Evolutionary conservation across 2,888 invertebrate genomes (phyloP).

Genomic region (Protonemura montana): DNA sequence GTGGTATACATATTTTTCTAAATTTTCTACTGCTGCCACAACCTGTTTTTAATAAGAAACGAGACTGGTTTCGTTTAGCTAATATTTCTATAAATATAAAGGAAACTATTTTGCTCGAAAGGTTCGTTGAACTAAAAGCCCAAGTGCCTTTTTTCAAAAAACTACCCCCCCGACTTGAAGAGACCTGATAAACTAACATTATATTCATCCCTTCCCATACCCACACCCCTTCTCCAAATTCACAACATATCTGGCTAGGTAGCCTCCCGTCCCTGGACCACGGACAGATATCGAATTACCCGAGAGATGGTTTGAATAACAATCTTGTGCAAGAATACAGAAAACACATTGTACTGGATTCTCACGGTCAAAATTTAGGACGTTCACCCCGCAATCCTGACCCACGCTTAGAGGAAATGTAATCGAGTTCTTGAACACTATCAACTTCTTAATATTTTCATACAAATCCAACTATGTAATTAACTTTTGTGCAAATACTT

Average conservation of each 20-base stretch:
- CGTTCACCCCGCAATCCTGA: slow-evolving; percentile 19
- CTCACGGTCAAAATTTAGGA: slow-evolving; percentile 37
- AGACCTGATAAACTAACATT: slow-evolving; percentile 37
- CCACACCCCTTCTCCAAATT: slow-evolving; percentile 21
- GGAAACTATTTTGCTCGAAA: slow-evolving; percentile 22
- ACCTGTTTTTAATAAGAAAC: slow-evolving; percentile 33
- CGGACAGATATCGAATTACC: slow-evolving; percentile 43
- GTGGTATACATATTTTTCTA: slow-evolving; percentile 35
- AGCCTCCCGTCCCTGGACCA: slow-evolving; percentile 24
- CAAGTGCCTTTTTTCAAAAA: slow-evolving; percentile 45
- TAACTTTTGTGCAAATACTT: too few species aligned
- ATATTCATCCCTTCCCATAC: slow-evolving; percentile 42
- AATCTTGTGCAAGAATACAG: background rate
- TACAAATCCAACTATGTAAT: background rate
- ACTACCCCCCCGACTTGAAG: slow-evolving; percentile 29
- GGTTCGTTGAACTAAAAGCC: slow-evolving; percentile 44
- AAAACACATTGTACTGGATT: slow-evolving; percentile 39
- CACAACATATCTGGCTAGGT: background rate
- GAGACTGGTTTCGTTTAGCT: slow-evolving; percentile 23
- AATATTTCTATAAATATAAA: slow-evolving; percentile 35
- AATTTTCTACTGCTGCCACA: slow-evolving; percentile 22
- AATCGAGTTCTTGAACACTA: background rate
- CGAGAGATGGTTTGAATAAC: slow-evolving; percentile 39
- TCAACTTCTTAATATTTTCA: background rate
- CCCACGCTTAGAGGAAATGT: slow-evolving; percentile 2